Percentiles rank a stretch among this genome's conserved stretches.
phyloP scores from a whole-genome alignment of 2,113 vertebrate species.

The Calidris pygmaea region DNA sequence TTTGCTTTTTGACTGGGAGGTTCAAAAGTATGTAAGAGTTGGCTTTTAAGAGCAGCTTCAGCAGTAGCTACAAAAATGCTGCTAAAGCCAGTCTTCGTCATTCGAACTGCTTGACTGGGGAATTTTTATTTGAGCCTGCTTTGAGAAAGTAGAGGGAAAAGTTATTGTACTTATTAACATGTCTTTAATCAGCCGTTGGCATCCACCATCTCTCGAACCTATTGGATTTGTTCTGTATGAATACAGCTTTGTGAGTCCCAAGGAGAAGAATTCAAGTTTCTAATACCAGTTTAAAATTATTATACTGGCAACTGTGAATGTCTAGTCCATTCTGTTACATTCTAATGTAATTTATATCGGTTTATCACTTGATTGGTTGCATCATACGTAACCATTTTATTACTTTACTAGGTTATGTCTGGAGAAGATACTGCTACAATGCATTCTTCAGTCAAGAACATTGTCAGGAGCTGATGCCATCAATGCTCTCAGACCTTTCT shows the following conservation, averaged over 20 bases:
- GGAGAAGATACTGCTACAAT: conserved; percentile 54
- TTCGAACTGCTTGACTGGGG: neutral
- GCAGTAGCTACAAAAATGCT: neutral
- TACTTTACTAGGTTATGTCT: conserved; percentile 67
- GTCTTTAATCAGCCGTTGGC: neutral
- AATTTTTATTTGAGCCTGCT: neutral
- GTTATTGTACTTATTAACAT: neutral
- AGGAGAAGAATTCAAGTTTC: neutral
- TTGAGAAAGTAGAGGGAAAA: neutral
- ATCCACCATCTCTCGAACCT: neutral
- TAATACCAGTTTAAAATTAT: neutral
- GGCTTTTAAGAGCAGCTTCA: neutral
- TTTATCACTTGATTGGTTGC: neutral
- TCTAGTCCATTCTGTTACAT: neutral
- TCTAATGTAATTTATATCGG: neutral
- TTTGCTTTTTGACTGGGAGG: neutral
- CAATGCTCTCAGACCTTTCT: conserved; percentile 95
- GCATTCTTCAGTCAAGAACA: conserved; percentile 74
- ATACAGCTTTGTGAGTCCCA: neutral
- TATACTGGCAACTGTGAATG: neutral
- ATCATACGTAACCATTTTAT: conserved; percentile 3
- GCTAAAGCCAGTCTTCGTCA: neutral
- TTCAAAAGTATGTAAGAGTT: neutral
- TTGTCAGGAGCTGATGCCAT: conserved; percentile 90
- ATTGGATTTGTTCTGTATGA: neutral